phyloP scores from a whole-genome alignment of 1,140 invertebrate genomes.

The Panulirus ornatus region DNA sequence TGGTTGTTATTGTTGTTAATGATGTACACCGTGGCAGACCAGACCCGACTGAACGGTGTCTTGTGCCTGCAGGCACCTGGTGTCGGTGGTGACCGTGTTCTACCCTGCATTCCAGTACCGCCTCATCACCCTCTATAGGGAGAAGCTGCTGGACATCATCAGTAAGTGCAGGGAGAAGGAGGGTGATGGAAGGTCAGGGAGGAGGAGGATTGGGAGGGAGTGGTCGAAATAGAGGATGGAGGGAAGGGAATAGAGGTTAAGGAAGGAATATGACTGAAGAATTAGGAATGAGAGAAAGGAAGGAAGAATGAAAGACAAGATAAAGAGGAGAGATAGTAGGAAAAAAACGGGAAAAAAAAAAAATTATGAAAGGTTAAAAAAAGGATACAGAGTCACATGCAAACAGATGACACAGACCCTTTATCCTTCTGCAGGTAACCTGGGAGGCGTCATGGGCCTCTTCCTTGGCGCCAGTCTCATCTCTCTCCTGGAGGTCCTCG shows the following conservation, averaged over 20 bases:
- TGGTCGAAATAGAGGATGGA: too few relatives aligned
- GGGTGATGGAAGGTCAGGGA: neutral
- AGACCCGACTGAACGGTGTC: neutral
- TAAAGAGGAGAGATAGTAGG: too few relatives aligned
- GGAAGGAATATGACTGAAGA: too few relatives aligned
- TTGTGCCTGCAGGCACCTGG: neutral
- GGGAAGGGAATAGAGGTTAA: too few relatives aligned
- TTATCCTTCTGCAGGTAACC: conserved; percentile 4
- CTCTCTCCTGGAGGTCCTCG: neutral
- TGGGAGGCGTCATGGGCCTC: conserved; percentile 41
- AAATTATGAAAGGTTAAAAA: too few relatives aligned
- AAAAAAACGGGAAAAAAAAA: too few relatives aligned
- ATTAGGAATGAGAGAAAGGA: too few relatives aligned
- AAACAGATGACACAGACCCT: too few relatives aligned
- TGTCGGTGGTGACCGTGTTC: neutral
- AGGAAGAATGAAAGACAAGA: too few relatives aligned
- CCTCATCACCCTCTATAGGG: neutral
- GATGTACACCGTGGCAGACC: neutral
- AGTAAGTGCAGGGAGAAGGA: neutral
- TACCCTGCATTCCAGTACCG: neutral
- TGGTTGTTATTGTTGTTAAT: neutral
- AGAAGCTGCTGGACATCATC: neutral
- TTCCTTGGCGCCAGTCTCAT: conserved; percentile 28
- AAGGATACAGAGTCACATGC: too few relatives aligned
- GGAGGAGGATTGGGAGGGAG: too few relatives aligned